Conservation (phyloP, 1,140 invertebrate genomes). For the Magallana gigas region DNA sequence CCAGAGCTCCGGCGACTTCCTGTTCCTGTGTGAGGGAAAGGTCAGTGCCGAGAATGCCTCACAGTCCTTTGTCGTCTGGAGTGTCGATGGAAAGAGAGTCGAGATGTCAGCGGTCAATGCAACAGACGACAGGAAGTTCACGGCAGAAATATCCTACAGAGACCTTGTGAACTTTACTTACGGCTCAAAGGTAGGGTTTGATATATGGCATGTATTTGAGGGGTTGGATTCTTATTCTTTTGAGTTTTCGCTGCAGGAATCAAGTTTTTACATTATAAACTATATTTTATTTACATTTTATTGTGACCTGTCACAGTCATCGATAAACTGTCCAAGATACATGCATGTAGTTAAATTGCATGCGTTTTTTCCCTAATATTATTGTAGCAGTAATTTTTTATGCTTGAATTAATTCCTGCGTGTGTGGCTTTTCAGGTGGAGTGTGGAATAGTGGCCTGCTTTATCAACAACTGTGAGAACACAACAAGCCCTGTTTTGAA, state of each 20-base stretch:
- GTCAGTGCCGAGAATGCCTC: slow-evolving; percentile 49
- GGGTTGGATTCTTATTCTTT: too few relatives aligned
- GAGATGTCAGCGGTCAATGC: slow-evolving; percentile 18
- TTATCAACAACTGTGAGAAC: slow-evolving; percentile 57
- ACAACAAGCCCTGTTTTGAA: slow-evolving; percentile 60
- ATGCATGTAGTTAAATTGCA: too few relatives aligned
- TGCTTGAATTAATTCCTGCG: neutral
- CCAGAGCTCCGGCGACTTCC: slow-evolving; percentile 50
- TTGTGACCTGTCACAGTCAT: too few relatives aligned
- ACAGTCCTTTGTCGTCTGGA: slow-evolving; percentile 57
- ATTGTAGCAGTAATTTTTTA: too few relatives aligned
- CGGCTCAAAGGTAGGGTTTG: slow-evolving; percentile 55
- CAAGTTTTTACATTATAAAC: too few relatives aligned
- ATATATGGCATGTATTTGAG: too few relatives aligned
- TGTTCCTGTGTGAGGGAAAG: slow-evolving; percentile 59
- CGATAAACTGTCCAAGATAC: too few relatives aligned
- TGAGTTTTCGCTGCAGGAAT: too few relatives aligned
- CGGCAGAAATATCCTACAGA: slow-evolving; percentile 16
- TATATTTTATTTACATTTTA: too few relatives aligned
- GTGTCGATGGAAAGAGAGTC: slow-evolving; percentile 46
- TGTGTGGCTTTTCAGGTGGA: slow-evolving; percentile 59
- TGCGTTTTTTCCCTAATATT: too few relatives aligned
- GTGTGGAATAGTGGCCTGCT: slow-evolving; percentile 65
- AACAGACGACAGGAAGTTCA: slow-evolving; percentile 8
- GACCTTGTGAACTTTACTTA: slow-evolving; percentile 54